Percentiles rank a stretch among this genome's conserved stretches.
phyloP scores from a whole-genome alignment of 2,113 vertebrate species.

The Platanista minor region DNA sequence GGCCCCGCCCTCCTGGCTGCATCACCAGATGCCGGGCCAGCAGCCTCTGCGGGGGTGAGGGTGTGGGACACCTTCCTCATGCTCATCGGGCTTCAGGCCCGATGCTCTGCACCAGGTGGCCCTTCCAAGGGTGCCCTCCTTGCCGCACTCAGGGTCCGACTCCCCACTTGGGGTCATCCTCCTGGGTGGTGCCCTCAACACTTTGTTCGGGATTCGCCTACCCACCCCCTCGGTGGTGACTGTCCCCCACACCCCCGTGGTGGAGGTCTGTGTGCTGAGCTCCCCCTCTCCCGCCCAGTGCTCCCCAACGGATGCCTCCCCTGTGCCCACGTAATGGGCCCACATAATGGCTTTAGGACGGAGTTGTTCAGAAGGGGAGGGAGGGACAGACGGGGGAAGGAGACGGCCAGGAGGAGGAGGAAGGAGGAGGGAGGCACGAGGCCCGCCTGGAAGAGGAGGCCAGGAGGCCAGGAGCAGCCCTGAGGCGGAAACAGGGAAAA shows the following conservation, averaged over 20 bases:
- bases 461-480: not conserved
- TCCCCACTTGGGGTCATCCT: not conserved
- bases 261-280: too few species aligned
- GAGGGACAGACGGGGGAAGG: not conserved
- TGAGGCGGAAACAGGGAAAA: not conserved
- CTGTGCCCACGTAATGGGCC: not conserved
- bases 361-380: not conserved
- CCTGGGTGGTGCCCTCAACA: not conserved
- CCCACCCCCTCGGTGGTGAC: not conserved
- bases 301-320: not conserved
- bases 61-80: not conserved
- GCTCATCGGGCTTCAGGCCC: not conserved
- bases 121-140: not conserved
- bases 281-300: not conserved
- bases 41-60: too few species aligned
- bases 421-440: not conserved
- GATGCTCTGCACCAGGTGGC: not conserved
- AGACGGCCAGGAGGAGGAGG: not conserved
- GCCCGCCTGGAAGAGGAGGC: not conserved
- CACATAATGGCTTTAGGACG: not conserved
- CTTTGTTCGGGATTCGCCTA: not conserved
- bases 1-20: not conserved
- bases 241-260: too few species aligned
- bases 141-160: not conserved
- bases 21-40: too few species aligned